Evolutionary conservation across 2,797 vertebrate genomes (phyloP).

Genomic region (Geotrypetes seraphini): DNA sequence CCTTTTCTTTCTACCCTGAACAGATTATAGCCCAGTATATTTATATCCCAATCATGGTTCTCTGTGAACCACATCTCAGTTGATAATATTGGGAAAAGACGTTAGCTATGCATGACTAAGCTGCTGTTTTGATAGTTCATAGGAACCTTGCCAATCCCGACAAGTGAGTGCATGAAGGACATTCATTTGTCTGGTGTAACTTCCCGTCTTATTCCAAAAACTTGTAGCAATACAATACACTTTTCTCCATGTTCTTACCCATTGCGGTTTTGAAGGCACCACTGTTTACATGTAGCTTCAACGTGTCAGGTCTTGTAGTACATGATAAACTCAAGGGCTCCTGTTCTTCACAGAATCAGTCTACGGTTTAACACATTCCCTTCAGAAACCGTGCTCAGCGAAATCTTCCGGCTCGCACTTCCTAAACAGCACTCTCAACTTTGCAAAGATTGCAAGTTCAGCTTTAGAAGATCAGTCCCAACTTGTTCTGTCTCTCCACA

Average conservation of each 20-base stretch:
- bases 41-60: no score
- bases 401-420: slow-evolving; percentile 22
- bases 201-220: slow-evolving; percentile 30
- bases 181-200: slow-evolving; percentile 24
- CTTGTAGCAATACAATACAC: slow-evolving; percentile 40
- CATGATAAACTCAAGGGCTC: slow-evolving; percentile 42
- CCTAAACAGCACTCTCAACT: slow-evolving; percentile 33
- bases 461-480: slow-evolving; percentile 30
- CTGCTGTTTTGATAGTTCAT: neutral
- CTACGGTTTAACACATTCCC: slow-evolving; percentile 44
- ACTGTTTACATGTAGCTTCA: slow-evolving; percentile 50
- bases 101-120: neutral
- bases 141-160: slow-evolving; percentile 8
- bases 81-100: neutral
- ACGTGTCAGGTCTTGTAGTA: slow-evolving; percentile 51
- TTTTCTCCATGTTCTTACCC: slow-evolving; percentile 46
- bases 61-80: no score
- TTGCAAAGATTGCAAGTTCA: slow-evolving; percentile 34
- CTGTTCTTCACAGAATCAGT: slow-evolving; percentile 46
- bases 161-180: slow-evolving; percentile 1
- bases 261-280: slow-evolving; percentile 38
- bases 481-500: slow-evolving; percentile 34
- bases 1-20: no score
- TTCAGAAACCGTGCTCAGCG: slow-evolving; percentile 26
- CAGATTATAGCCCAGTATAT: no score